Evolutionary conservation across 2,797 vertebrate species (phyloP).

Genomic region (Halcyon smyrnensis): DNA sequence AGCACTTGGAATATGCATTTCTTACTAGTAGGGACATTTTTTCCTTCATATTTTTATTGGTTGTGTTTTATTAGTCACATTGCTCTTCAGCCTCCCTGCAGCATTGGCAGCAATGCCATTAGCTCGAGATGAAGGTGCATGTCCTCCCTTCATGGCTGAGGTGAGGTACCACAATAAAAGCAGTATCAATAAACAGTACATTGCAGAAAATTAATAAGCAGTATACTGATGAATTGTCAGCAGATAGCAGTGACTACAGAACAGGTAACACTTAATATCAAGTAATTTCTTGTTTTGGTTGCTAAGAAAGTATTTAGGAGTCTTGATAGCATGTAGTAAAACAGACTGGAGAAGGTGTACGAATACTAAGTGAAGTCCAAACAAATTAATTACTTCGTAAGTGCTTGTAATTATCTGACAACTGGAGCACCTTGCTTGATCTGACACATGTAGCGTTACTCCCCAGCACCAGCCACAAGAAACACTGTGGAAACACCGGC

Average conservation of each 20-base stretch:
- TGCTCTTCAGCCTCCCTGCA: conserved; percentile 65
- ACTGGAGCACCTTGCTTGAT: not conserved
- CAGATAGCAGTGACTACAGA: not conserved
- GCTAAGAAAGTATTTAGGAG: not conserved
- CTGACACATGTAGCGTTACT: not conserved
- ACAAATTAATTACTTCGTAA: not conserved
- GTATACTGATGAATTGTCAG: not conserved
- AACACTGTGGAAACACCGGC: not conserved
- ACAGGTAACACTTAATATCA: not conserved
- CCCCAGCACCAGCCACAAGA: not conserved
- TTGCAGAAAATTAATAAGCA: conserved; percentile 48
- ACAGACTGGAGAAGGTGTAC: not conserved
- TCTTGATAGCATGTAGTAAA: not conserved
- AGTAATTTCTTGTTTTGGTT: not conserved
- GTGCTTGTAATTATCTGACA: conserved; percentile 5
- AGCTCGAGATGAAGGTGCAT: conserved; percentile 32
- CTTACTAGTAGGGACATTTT: conserved; percentile 34
- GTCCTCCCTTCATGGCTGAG: conserved; percentile 54
- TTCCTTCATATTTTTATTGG: conserved; percentile 61
- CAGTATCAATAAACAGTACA: conserved; percentile 43
- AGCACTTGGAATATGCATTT: conserved; percentile 42
- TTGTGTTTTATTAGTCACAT: conserved; percentile 54
- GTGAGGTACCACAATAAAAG: conserved; percentile 40
- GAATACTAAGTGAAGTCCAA: not conserved
- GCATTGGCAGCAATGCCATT: conserved; percentile 57